Evolutionary conservation across 1,140 invertebrate species (phyloP), one percentile per base, ranked within the genome.

Genomic region (Platyscapa corneri): DNA sequence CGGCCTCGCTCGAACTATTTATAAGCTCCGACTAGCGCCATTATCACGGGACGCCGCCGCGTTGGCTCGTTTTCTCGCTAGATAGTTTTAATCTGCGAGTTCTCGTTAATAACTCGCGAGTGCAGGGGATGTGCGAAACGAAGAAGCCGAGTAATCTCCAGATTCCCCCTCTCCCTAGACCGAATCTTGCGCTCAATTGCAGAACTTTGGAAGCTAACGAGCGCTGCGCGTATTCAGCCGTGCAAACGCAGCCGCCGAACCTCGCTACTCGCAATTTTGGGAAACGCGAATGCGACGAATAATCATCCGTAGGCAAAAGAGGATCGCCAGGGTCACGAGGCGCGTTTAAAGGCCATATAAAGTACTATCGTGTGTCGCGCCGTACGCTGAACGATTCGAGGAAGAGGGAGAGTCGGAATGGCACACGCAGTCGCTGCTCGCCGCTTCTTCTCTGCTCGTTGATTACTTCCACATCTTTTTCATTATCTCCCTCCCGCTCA

Each of bases 391-490:
- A 74, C 70, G 42, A 74, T 74, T 74, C 70, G 70, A 74, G 70
- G 70, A 74, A 74, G 39, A 7, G 37, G 42, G 70, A 46, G 42
- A 74, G 37, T 74, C 70, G 70, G 70, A 74, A 74, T 74, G 70
- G 70, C 37, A 42, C 20, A 74, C 67, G 12, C 67, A 32, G 2
- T 32, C n/a, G 27, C 64, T n/a, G 18, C 70, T 23, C 70, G 7
- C 37, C 70, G 3, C 7, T 39, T 30, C 20, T n/a, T 27, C 80
- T 60, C n/a, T 18, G 16, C 46, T 30, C 12, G 18, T 23, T 37
- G 60, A 76, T 83, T 77, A 64, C 53, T 64, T 70, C 32, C 12
- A 39, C 83, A 72, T 56, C 65, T 79, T 84, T 79, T 79, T 79
- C 76, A 79, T 84, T 84, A 77, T 78, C 83, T 79, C 34, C 49